phyloP scores from a whole-genome alignment of 1,140 invertebrate species.

The Drosophila neocordata region DNA sequence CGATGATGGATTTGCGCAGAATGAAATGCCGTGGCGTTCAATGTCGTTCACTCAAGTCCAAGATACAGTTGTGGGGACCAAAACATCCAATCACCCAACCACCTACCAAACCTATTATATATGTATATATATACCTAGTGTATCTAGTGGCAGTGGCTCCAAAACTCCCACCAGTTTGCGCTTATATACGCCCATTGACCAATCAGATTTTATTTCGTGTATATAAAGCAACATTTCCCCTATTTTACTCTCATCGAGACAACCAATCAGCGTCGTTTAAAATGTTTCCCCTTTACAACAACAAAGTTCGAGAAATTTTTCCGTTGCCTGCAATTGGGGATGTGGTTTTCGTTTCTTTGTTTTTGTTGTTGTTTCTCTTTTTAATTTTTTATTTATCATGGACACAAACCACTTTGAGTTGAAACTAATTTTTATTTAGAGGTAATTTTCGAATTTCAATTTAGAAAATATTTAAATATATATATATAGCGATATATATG shows the following conservation, averaged over 20 bases:
- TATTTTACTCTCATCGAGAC: not conserved
- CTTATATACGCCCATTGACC: conserved; percentile 29
- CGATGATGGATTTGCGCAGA: conserved; percentile 65
- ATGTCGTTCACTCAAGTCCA: conserved; percentile 1
- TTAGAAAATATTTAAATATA: no score
- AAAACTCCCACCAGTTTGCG: not conserved
- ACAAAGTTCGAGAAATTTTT: not conserved
- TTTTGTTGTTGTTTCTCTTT: no score
- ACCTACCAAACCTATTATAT: no score
- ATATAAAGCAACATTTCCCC: conserved; percentile 51
- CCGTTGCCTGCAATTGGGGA: conserved; percentile 1
- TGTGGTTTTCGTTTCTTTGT: not conserved
- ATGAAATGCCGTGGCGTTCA: conserved; percentile 32
- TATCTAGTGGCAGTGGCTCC: no score
- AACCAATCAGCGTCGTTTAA: not conserved
- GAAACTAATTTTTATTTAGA: no score
- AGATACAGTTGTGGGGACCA: conserved; percentile 18
- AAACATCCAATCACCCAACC: conserved; percentile 14
- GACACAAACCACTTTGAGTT: no score
- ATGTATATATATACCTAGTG: no score
- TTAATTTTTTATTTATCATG: no score
- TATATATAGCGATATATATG: no score
- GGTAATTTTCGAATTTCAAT: no score
- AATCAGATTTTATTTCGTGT: conserved; percentile 20
- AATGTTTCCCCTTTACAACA: not conserved